Conservation (phyloP, 2,797 vertebrate species). For the Acropternis orthonyx region DNA sequence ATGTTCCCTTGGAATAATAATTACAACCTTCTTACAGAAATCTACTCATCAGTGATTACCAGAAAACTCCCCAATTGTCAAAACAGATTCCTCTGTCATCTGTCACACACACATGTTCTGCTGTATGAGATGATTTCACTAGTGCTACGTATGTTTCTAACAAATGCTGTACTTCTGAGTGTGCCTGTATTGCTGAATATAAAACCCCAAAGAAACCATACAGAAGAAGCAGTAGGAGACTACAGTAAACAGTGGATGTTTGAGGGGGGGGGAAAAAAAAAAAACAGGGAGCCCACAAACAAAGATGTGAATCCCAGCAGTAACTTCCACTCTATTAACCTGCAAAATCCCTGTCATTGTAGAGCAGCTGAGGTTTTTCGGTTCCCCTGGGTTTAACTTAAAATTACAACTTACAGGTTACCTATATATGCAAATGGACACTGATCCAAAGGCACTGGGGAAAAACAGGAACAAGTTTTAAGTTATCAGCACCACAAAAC, state of each 20-base stretch:
- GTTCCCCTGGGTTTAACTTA: not conserved
- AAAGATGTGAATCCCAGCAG: not conserved
- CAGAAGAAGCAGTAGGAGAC: not conserved
- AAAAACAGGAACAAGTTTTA: not conserved
- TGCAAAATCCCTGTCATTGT: not conserved
- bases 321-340: not conserved
- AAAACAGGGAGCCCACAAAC: not conserved
- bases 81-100: not conserved
- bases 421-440: not conserved
- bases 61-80: not conserved
- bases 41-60: not conserved
- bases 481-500: not conserved
- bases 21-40: not conserved
- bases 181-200: not conserved
- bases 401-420: not conserved
- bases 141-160: not conserved
- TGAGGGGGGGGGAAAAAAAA: rapidly evolving
- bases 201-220: not conserved
- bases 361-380: not conserved
- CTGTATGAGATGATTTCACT: not conserved
- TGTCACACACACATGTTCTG: not conserved
- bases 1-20: not conserved
- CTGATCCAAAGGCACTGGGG: not conserved
- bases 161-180: not conserved
- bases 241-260: not conserved